Percentiles rank a stretch among this genome's conserved stretches.
These are phyloP conservation scores for Arnoldichthys spilopterus DNA, from an alignment of 2,797 vertebrate genomes.

Conservation along the genomic window DNA sequence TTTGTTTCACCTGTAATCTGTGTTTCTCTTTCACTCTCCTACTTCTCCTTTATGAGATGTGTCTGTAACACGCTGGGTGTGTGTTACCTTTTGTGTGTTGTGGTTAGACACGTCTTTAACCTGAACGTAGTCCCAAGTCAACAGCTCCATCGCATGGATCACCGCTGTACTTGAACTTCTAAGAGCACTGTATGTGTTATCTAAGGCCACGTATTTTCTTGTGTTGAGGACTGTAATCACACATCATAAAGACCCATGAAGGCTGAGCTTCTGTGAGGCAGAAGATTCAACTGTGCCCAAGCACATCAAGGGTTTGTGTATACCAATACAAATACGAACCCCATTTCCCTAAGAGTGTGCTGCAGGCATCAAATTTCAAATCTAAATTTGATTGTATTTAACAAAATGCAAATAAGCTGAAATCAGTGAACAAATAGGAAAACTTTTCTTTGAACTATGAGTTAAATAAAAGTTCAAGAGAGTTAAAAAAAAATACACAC, in stretches of 20 bases:
- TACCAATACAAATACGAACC: too few species aligned
- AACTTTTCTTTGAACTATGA: too few species aligned
- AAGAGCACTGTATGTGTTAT: neutral
- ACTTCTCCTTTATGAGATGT: neutral
- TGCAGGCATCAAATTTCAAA: too few species aligned
- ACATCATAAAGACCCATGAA: too few species aligned
- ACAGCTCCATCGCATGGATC: constrained; percentile 7
- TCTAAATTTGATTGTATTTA: too few species aligned
- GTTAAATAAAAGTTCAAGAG: too few species aligned
- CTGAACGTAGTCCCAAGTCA: neutral
- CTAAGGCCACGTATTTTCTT: neutral
- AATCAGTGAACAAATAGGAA: too few species aligned
- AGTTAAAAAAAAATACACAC: too few species aligned
- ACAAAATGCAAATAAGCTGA: too few species aligned
- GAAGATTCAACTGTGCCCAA: neutral
- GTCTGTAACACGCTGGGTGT: neutral
- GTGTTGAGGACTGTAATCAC: too few species aligned
- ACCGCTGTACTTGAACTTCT: neutral
- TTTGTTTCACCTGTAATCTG: neutral
- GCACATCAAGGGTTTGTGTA: neutral
- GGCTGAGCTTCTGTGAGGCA: neutral
- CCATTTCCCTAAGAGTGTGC: neutral
- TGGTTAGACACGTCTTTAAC: neutral
- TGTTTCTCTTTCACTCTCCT: constrained; percentile 2
- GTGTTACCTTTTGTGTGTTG: neutral